These are phyloP conservation scores for Siniperca scherzeri DNA, from an alignment of 2,797 vertebrate genomes.

Conservation along the genomic window DNA sequence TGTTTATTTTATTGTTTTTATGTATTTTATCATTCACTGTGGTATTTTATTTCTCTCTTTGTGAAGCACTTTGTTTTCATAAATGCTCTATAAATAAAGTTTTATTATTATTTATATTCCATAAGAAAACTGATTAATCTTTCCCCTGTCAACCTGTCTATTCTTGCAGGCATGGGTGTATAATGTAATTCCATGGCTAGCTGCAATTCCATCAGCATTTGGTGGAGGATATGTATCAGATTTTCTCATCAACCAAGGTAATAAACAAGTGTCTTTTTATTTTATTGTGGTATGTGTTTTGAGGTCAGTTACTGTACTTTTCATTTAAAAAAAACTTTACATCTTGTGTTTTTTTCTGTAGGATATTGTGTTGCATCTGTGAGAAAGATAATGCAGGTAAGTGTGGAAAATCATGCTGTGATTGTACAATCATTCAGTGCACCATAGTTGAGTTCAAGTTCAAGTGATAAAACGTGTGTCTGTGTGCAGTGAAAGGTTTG, in stretches of 20 bases:
- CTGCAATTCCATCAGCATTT: slow-evolving; percentile 88
- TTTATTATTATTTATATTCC: background rate
- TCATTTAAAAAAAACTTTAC: background rate
- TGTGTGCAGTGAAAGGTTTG: background rate
- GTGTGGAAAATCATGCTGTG: slow-evolving; percentile 13
- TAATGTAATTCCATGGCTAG: slow-evolving; percentile 93
- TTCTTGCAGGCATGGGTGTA: slow-evolving; percentile 90
- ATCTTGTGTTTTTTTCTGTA: slow-evolving; percentile 56
- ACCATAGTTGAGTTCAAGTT: background rate
- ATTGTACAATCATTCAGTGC: background rate
- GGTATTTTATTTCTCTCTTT: no score
- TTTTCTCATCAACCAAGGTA: slow-evolving; percentile 89
- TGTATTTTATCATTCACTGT: no score
- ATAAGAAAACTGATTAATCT: background rate
- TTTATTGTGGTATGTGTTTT: background rate
- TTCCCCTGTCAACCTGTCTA: background rate
- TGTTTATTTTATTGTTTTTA: no score
- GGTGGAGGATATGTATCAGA: slow-evolving; percentile 90
- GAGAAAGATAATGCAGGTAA: slow-evolving; percentile 94
- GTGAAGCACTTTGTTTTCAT: no score
- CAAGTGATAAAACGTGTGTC: background rate
- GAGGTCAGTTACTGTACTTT: background rate
- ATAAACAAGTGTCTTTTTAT: background rate
- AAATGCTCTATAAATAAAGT: no score
- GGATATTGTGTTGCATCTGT: slow-evolving; percentile 86